Evolutionary conservation across 1,140 invertebrate genomes (phyloP).

Genomic region (Drosophila pseudoananassae): DNA sequence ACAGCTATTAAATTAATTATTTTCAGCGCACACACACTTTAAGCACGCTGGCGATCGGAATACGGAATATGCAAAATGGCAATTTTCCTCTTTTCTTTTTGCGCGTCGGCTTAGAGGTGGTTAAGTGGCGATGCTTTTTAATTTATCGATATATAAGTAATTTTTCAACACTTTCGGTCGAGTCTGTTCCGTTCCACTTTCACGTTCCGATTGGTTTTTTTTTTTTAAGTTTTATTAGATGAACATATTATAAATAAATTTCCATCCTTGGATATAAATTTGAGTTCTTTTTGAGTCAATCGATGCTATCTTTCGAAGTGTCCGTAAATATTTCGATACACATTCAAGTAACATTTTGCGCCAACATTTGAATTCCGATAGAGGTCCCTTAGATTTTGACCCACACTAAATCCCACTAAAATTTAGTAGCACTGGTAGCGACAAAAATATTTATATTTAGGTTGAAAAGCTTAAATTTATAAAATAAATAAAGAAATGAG

Average conservation of each 20-base stretch:
- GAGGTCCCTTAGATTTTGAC: too few species aligned
- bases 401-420: too few species aligned
- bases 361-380: neutral
- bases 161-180: neutral
- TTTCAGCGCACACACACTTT: slow-evolving; percentile 11
- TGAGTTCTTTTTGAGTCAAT: too few species aligned
- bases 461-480: too few species aligned
- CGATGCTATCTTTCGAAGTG: neutral
- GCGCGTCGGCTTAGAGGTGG: slow-evolving; percentile 59
- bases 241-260: too few species aligned
- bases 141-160: neutral
- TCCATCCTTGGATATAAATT: too few species aligned
- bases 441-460: too few species aligned
- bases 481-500: neutral
- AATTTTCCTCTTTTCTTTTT: slow-evolving; percentile 52
- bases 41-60: slow-evolving; percentile 26
- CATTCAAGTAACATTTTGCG: neutral
- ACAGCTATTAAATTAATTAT: neutral
- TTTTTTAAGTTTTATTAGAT: neutral
- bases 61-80: slow-evolving; percentile 6
- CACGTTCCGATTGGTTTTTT: neutral
- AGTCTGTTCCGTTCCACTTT: neutral
- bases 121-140: neutral
- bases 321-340: too few species aligned
- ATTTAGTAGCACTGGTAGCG: too few species aligned